phyloP scores from a whole-genome alignment of 2,797 vertebrate species.

The Sphenopsis melanotis region DNA sequence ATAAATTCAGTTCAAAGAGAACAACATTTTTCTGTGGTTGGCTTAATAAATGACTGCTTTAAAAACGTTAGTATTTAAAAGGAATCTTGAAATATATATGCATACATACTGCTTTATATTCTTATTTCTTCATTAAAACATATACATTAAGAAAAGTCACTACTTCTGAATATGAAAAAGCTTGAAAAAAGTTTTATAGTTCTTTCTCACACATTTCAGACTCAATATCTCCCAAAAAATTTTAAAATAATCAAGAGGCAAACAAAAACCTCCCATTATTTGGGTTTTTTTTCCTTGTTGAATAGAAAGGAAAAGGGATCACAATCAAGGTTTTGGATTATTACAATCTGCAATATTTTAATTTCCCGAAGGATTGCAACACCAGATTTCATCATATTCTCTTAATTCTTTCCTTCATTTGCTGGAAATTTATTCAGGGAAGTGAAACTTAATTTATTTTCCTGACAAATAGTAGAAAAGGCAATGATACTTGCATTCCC shows the following conservation, averaged over 20 bases:
- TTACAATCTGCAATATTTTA: background rate
- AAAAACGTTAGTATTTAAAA: background rate
- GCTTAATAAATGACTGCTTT: background rate
- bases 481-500: background rate
- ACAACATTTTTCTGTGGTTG: background rate
- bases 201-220: background rate
- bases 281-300: background rate
- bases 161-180: background rate
- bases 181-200: background rate
- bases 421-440: conserved; percentile 2
- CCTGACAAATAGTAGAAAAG: background rate
- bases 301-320: background rate
- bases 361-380: background rate
- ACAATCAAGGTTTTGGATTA: background rate
- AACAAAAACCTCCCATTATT: background rate
- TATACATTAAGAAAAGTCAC: background rate
- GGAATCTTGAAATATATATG: background rate
- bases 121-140: background rate
- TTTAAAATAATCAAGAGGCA: background rate
- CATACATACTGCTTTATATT: background rate
- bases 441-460: conserved; percentile 16
- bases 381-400: background rate
- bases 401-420: conserved; percentile 6
- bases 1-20: background rate
- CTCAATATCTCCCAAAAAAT: background rate